A percentile compares a stretch with the other conserved stretches of the same genome.
These are phyloP conservation scores for Rhynchophorus ferrugineus DNA, from an alignment of 1,140 invertebrate genomes.

Conservation along the genomic window DNA sequence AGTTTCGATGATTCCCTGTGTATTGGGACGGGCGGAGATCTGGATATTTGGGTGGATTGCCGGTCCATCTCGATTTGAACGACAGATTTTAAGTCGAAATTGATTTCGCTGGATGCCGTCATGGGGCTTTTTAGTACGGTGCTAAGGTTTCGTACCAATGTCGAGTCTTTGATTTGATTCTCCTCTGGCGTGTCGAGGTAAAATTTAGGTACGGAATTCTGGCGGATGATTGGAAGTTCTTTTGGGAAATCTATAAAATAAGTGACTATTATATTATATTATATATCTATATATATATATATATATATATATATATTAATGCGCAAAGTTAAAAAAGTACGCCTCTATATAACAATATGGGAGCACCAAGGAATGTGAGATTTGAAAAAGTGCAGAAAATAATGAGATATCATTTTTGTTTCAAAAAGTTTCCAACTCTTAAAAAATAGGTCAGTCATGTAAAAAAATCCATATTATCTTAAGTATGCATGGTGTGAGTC, in stretches of 20 bases:
- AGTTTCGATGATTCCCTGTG: constrained; percentile 25
- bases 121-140: constrained; percentile 28
- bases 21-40: constrained; percentile 12
- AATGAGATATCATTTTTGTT: too few relatives aligned
- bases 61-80: constrained; percentile 31
- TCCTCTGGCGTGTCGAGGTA: constrained; percentile 32
- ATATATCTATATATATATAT: too few relatives aligned
- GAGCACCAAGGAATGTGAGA: too few relatives aligned
- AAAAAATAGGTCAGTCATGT: too few relatives aligned
- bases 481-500: too few relatives aligned
- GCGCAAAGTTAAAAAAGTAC: too few relatives aligned
- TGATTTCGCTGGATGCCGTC: constrained; percentile 17
- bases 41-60: neutral
- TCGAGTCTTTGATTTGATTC: constrained; percentile 19
- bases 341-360: too few relatives aligned
- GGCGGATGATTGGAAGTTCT: constrained; percentile 32
- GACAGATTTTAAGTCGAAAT: constrained; percentile 31
- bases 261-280: neutral
- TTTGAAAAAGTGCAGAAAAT: too few relatives aligned
- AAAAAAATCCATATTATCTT: too few relatives aligned
- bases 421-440: too few relatives aligned
- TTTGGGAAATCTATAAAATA: constrained; percentile 17
- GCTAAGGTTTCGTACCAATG: constrained; percentile 18
- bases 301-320: too few relatives aligned
- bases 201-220: constrained; percentile 35